A percentile compares a stretch with the other conserved stretches of the same genome.
Conservation (phyloP, 2,113 vertebrate species). For the Rissa tridactyla region DNA sequence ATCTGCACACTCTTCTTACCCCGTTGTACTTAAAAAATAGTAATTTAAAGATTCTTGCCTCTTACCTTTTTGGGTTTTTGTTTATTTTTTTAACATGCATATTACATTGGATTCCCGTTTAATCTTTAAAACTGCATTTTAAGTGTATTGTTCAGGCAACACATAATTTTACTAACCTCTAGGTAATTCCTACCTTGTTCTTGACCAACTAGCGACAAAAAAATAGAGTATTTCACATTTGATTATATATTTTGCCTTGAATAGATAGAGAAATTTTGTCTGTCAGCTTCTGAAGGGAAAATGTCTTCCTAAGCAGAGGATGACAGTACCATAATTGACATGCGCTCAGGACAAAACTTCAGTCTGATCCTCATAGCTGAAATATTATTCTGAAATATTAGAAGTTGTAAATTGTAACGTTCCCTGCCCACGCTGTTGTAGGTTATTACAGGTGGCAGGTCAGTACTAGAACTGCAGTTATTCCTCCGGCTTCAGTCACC, state of each 20-base stretch:
- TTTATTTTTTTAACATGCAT: neutral
- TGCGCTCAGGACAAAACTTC: neutral
- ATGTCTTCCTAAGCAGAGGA: neutral
- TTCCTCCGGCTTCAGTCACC: neutral
- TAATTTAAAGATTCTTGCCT: neutral
- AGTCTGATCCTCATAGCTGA: neutral
- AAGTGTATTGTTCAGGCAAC: neutral
- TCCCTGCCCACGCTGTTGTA: rapidly evolving
- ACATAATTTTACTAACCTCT: neutral
- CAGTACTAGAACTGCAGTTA: neutral
- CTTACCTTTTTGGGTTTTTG: rapidly evolving
- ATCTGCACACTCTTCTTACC: neutral
- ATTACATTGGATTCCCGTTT: neutral
- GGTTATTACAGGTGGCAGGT: neutral
- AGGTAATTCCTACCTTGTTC: neutral
- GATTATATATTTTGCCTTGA: neutral
- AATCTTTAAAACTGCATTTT: neutral
- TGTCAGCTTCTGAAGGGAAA: neutral
- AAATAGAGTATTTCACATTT: neutral
- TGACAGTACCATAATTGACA: neutral
- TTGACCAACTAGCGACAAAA: neutral
- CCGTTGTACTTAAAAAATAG: neutral
- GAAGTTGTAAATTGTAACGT: rapidly evolving
- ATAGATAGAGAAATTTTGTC: neutral
- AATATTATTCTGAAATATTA: neutral